A percentile compares a stretch with the other conserved stretches of the same genome.
Conservation (phyloP, 2,797 vertebrate species). For the Lutjanus argentimaculatus region DNA sequence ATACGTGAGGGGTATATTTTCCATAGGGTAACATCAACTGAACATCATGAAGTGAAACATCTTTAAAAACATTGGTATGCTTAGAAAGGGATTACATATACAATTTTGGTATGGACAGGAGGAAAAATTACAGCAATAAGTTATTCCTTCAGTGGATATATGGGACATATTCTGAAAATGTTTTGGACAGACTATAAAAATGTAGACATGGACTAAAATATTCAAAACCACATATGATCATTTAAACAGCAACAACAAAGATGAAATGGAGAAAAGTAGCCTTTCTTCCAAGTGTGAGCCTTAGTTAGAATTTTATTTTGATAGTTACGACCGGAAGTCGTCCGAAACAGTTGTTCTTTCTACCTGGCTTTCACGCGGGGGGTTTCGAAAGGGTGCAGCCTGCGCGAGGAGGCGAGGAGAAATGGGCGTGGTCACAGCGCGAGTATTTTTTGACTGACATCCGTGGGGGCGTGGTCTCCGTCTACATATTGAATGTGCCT, state of each 20-base stretch:
- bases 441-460: slow-evolving; percentile 65
- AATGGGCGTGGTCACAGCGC: slow-evolving; percentile 60
- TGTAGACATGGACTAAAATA: background rate
- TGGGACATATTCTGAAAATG: background rate
- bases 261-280: background rate
- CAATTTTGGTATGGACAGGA: too few species aligned
- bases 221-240: background rate
- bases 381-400: slow-evolving; percentile 56
- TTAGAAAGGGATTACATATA: too few species aligned
- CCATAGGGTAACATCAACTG: too few species aligned
- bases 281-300: background rate
- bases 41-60: too few species aligned
- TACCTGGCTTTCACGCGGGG: slow-evolving; percentile 42
- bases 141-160: background rate
- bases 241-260: background rate
- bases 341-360: rapidly evolving
- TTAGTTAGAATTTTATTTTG: slow-evolving; percentile 44
- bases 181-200: background rate
- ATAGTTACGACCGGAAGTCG: slow-evolving; percentile 29
- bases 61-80: too few species aligned
- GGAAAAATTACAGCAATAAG: too few species aligned
- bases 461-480: slow-evolving; percentile 44
- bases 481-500: background rate
- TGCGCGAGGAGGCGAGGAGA: slow-evolving; percentile 4
- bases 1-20: too few species aligned